Conservation (phyloP, 2,797 vertebrate genomes). For the Varecia variegata region DNA sequence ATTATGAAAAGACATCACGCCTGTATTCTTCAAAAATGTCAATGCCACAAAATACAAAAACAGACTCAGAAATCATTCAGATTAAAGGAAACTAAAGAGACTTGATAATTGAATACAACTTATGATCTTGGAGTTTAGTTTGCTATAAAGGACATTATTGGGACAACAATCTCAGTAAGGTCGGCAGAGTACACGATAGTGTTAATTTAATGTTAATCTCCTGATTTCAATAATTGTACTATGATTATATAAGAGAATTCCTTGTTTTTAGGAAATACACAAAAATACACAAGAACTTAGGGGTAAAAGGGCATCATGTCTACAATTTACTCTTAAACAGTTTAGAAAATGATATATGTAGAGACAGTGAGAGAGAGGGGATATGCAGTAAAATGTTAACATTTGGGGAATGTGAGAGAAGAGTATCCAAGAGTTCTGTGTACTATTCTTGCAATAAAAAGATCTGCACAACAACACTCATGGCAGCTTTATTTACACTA, state of each 20-base stretch:
- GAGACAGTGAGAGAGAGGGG: too few relatives aligned
- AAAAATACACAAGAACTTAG: neutral
- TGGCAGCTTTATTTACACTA: neutral
- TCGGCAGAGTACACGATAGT: neutral
- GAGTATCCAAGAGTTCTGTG: neutral
- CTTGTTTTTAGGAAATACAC: neutral
- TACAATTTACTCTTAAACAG: neutral
- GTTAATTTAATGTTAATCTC: neutral
- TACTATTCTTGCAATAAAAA: neutral
- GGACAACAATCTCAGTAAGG: neutral
- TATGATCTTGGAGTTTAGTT: neutral
- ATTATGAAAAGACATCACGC: neutral
- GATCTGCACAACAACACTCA: neutral
- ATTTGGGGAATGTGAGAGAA: neutral
- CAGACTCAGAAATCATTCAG: neutral
- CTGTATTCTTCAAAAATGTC: neutral
- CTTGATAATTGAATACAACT: neutral
- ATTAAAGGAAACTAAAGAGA: neutral
- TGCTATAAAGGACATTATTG: neutral
- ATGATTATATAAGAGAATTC: neutral
- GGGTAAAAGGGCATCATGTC: neutral
- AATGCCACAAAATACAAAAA: neutral
- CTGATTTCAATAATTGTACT: neutral
- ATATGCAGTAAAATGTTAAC: neutral
- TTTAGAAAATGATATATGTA: neutral